These are phyloP conservation scores for Gila robusta DNA, from an alignment of 2,797 vertebrate species.

Conservation along the genomic window DNA sequence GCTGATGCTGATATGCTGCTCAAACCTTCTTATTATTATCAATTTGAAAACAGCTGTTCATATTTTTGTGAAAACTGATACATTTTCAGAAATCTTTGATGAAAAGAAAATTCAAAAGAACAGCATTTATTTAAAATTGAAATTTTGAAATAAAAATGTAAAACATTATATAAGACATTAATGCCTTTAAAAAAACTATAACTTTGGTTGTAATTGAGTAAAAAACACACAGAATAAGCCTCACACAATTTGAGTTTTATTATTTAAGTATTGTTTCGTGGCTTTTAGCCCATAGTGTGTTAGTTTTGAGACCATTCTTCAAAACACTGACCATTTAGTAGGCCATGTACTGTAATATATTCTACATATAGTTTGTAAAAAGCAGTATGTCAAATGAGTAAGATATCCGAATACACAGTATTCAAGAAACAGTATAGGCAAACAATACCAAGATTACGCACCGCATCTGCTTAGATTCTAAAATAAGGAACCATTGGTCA, in stretches of 20 bases:
- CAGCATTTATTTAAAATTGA: too few species aligned
- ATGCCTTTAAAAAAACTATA: background rate
- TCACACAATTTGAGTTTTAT: background rate
- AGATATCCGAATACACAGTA: conserved; percentile 1
- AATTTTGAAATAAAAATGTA: too few species aligned
- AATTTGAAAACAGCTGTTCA: background rate
- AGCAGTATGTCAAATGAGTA: background rate
- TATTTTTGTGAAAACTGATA: too few species aligned
- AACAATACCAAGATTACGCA: background rate
- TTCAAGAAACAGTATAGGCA: background rate
- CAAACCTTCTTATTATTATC: background rate
- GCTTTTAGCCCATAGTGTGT: background rate
- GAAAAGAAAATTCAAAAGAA: too few species aligned
- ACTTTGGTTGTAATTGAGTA: background rate
- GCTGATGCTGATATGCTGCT: background rate
- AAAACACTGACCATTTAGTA: background rate
- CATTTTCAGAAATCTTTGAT: too few species aligned
- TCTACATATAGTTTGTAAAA: background rate
- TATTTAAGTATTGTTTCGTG: background rate
- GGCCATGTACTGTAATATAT: background rate
- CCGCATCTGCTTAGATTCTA: background rate
- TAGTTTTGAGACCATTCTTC: background rate
- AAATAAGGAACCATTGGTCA: background rate
- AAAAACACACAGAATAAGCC: background rate
- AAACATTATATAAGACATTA: too few species aligned